Base-by-base conservation (phyloP, 2,113 vertebrate genomes). In the Paedocypris sp. region DNA sequence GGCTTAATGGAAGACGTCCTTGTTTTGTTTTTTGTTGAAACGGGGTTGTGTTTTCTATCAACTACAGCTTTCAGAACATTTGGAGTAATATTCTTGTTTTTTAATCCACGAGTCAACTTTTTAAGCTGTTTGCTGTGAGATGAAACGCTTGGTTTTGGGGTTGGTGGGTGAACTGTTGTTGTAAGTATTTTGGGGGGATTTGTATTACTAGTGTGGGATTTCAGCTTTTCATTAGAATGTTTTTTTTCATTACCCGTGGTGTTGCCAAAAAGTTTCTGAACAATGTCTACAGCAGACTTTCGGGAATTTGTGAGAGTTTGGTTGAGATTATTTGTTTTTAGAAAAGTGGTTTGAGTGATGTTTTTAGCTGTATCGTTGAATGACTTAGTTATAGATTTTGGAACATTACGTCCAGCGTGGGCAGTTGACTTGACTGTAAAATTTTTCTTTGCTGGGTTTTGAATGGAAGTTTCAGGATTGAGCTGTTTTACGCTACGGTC, bases 381-480 rank as follows among this genome's bases (percentile, higher is more conserved):
- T 36, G 39, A 52, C 62, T 72, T 69, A 67, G 70, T 73, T 72
- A 79, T 75, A 64, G 79, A 74, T 74, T 81, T 86, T 48, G 68
- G 75, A 20, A 51, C 66, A 15, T 56, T 77, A 79, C 60, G 64
- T 48, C 62, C 51, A 35, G 68, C 70, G 23, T 73, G 42, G 71
- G 72, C 53, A 4, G 33, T 25, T 42, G 60, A 46, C 46, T 64
- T 59, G 2, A 11, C 15, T 16, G 52, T 66, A 18, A 58, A 33
- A 54, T 80, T 72, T 72, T 70, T 31, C 9, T 31, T 49, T 4
- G 20, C 26, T 6, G 71, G 53, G 57, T 68, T 75, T 77, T 83
- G 79, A 74, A 78, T 66, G 43, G 81, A 77, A 64, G 83, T 70
- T 35, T 80, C 68, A 54, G 83, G 76, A n/a, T n/a, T n/a, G n/a